These are phyloP conservation scores for Andrena chrysosceles DNA, from an alignment of 2,888 invertebrate species.

Conservation along the genomic window DNA sequence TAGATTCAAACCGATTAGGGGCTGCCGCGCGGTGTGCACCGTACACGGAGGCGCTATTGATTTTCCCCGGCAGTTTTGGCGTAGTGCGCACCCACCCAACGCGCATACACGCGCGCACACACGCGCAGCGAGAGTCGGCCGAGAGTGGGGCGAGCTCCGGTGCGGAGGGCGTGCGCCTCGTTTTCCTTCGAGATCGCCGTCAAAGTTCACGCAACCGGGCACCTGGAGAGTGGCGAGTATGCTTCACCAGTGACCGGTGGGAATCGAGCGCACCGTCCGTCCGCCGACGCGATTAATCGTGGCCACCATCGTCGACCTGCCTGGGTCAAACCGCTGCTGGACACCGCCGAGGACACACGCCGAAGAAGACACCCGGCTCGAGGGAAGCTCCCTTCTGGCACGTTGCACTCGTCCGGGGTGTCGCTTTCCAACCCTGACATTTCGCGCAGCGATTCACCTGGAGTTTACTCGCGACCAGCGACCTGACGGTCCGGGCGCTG, in stretches of 20 bases:
- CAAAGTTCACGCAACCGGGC: slow-evolving; percentile 71
- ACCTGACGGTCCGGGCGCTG: not conserved
- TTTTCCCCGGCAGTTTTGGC: slow-evolving; percentile 78
- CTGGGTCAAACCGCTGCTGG: not conserved
- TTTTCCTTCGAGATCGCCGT: slow-evolving; percentile 74
- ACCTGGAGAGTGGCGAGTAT: slow-evolving; percentile 49
- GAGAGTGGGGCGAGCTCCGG: slow-evolving; percentile 62
- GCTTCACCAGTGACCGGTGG: slow-evolving; percentile 43
- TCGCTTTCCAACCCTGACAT: not conserved
- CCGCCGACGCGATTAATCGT: slow-evolving; percentile 54
- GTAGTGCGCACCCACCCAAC: slow-evolving; percentile 79
- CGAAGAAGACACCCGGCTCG: slow-evolving; percentile 2
- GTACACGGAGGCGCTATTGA: slow-evolving; percentile 77
- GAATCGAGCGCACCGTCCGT: slow-evolving; percentile 50
- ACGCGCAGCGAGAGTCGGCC: slow-evolving; percentile 34
- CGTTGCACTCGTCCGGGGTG: slow-evolving; percentile 25
- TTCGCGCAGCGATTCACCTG: too few relatives aligned
- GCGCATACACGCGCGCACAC: slow-evolving; percentile 64
- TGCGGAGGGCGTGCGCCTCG: slow-evolving; percentile 77
- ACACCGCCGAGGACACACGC: slow-evolving; percentile 2
- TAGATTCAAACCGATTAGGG: not conserved
- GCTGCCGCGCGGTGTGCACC: slow-evolving; percentile 36
- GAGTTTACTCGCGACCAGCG: not conserved
- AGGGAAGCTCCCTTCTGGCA: slow-evolving; percentile 7
- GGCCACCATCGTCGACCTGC: not conserved